Evolutionary conservation across 2,113 vertebrate genomes (phyloP), one percentile per base, ranked within the genome.

Genomic region (Apeltes quadracus): DNA sequence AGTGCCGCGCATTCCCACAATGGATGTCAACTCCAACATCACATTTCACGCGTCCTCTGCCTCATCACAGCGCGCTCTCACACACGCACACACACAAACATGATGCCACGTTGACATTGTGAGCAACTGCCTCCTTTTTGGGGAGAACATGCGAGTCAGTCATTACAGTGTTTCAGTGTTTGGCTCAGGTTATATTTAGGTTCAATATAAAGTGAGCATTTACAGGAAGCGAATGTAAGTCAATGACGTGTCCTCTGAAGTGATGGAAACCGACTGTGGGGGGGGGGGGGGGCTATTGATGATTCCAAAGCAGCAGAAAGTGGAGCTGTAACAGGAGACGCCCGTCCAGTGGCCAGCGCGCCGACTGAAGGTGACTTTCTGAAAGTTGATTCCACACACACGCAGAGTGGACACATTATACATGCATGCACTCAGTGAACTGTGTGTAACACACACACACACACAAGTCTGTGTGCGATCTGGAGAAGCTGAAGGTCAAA

Each of bases 281-380:
- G n/a, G n/a, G 13, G 27, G 12, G 79, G 75, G 68, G 53, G 53
- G 72, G 77, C 61, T 73, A 83, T 84, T 83, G 46, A 69, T 85
- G 82, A 64, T 65, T 84, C 83, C 79, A 76, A 65, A 85, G 72
- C 53, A 48, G 53, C 76, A 70, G 92, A 93, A 94, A 92, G 44
- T 65, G 61, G 88, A 90, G 87, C 90, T 69, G 70, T 81, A 88
- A 89, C 48, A 69, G 83, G 77, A 92, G 67, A 75, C 54, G 59
- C 59, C 57, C 18, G 13, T 75, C 71, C 78, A 79, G 73, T 75
- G 63, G 69, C 63, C 75, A 39, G 56, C 5, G n/a, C 79, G 81
- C 64, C 57, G 50, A 78, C 59, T 23, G 79, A 93, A 93, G 90
- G 86, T 93, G 87, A 92, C 90, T 90, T 94, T 89, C 76, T 87